Evolutionary conservation across 2,888 invertebrate species (phyloP).

Genomic region (Latrodectus hesperus): DNA sequence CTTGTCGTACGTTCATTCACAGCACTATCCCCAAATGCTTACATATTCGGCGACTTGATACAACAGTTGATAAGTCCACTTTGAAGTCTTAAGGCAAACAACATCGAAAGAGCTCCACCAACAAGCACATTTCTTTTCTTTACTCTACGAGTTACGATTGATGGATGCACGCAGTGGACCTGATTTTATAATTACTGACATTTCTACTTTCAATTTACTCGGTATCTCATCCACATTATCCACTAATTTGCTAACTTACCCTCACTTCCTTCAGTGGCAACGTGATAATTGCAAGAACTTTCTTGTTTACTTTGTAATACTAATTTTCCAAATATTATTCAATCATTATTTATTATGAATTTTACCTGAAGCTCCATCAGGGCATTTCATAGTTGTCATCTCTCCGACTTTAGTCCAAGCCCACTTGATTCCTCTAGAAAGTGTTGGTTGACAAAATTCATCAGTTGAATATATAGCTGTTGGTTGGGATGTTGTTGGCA

Average conservation of each 20-base stretch:
- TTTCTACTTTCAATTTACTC: too few species aligned
- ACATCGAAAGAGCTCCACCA: too few species aligned
- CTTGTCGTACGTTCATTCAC: too few species aligned
- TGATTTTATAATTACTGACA: too few species aligned
- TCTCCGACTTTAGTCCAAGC: conserved; percentile 88
- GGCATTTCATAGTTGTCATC: conserved; percentile 77
- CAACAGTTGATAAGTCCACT: too few species aligned
- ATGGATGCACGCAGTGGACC: too few species aligned
- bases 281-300: background rate
- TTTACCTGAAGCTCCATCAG: conserved; percentile 70
- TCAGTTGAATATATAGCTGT: conserved; percentile 31
- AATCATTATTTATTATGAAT: background rate
- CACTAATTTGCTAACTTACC: background rate
- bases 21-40: too few species aligned
- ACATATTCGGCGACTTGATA: too few species aligned
- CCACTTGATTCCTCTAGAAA: conserved; percentile 88
- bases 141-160: too few species aligned
- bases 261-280: too few species aligned
- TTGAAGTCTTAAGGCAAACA: too few species aligned
- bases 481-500: background rate
- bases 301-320: background rate
- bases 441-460: conserved; percentile 80
- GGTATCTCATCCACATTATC: background rate
- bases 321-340: background rate
- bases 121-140: too few species aligned